phyloP scores from a whole-genome alignment of 2,113 vertebrate species.

The Sylvia atricapilla region DNA sequence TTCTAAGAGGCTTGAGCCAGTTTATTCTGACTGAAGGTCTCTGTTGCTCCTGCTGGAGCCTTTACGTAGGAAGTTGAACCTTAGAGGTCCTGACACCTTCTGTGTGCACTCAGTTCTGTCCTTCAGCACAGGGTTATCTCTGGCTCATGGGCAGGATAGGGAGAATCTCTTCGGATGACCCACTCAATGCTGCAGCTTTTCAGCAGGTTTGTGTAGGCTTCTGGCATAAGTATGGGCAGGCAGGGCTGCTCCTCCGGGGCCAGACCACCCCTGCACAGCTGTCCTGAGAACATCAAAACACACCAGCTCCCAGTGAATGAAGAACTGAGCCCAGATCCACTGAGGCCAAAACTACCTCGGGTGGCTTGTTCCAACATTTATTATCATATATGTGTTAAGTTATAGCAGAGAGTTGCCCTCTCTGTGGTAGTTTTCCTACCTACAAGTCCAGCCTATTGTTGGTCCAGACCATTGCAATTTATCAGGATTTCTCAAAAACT shows the following conservation, averaged over 20 bases:
- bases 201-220: fast-evolving
- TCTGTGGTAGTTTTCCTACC: not conserved
- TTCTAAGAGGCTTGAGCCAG: not conserved
- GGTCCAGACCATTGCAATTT: not conserved
- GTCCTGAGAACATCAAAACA: not conserved
- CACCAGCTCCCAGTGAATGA: not conserved
- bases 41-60: not conserved
- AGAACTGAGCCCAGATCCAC: not conserved
- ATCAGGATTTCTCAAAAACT: not conserved
- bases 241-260: not conserved
- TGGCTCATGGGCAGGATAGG: not conserved
- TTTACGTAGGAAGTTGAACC: not conserved
- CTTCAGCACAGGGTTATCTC: not conserved
- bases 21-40: not conserved
- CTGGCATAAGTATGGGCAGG: not conserved
- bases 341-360: not conserved
- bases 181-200: not conserved
- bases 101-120: not conserved
- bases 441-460: not conserved
- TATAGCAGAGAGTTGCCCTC: fast-evolving
- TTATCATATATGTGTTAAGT: not conserved
- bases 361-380: not conserved
- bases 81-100: not conserved
- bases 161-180: not conserved
- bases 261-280: not conserved